Evolutionary conservation across 2,888 invertebrate species (phyloP), one percentile per base, ranked within the genome.

Genomic region (Melanchra persicariae): DNA sequence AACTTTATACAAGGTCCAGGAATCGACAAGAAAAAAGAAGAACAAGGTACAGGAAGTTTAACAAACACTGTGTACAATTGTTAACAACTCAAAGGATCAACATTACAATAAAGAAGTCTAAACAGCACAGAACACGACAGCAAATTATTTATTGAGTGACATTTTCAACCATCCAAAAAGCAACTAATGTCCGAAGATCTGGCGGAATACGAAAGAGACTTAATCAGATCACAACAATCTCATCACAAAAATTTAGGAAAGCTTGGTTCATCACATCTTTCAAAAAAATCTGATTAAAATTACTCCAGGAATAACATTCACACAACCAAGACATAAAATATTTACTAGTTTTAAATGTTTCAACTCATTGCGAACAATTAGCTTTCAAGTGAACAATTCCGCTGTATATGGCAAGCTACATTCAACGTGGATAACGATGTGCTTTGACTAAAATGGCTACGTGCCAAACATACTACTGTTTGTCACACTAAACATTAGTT

Each of bases 361-460:
- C 45, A 66, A 63, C 70, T 64, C 64, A 74, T 65, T 52, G 62
- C 37, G 26, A 69, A 71, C 74, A 70, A 82, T 77, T 69, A 74
- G 55, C 49, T 67, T 77, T 73, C 26, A 72, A 84, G 43, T 76
- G 66, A 81, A 73, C 74, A 78, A 75, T 77, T 75, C 61, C 52
- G 17, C 65, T 70, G 60, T 64, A 47, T 78, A 77, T 49, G 73
- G 61, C 52, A 47, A 59, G 67, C 54, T 63, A 30, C 69, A 66
- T 72, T 52, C 68, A 70, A 65, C 19, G 7, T 26, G 63, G 55
- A 63, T 70, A 62, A 68, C 58, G 43, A 71, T 74, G 74, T 67
- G 70, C 74, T 73, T 62, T 64, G 51, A 51, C 57, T 64, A 70
- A 67, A 60, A 62, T 82, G 78, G 82, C 82, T 58, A 47, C 43